Conservation (phyloP, 2,888 invertebrate species). For the Hylaea fasciaria region DNA sequence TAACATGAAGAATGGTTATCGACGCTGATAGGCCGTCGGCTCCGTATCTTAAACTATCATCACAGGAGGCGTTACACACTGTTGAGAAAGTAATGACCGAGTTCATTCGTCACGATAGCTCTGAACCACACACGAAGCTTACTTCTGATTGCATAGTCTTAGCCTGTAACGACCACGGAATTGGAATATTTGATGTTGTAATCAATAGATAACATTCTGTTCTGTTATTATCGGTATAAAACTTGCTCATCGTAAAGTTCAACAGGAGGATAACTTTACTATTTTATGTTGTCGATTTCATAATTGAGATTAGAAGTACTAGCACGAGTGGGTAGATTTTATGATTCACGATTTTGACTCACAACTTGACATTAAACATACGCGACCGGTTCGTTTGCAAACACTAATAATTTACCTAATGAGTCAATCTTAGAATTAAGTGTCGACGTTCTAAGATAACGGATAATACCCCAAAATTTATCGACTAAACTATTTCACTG, state of each 20-base stretch:
- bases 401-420: constrained; percentile 14
- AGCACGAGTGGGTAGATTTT: constrained; percentile 23
- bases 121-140: constrained; percentile 71
- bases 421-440: constrained; percentile 9
- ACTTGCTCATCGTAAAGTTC: constrained; percentile 12
- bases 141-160: constrained; percentile 56
- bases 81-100: constrained; percentile 70
- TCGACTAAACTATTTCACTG: constrained; percentile 32
- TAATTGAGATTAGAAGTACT: constrained; percentile 26
- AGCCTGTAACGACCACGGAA: constrained; percentile 39
- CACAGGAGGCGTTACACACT: constrained; percentile 67
- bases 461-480: constrained; percentile 20
- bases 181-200: constrained; percentile 30
- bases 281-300: constrained; percentile 26
- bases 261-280: constrained; percentile 8
- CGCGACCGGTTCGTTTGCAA: constrained; percentile 5
- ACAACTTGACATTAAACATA: constrained; percentile 26
- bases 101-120: constrained; percentile 68
- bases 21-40: constrained; percentile 56
- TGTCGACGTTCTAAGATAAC: constrained; percentile 7
- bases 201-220: constrained; percentile 22
- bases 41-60: constrained; percentile 67
- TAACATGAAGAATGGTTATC: constrained; percentile 51
- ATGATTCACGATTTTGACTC: constrained; percentile 32
- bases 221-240: constrained; percentile 3